Evolutionary conservation across 2,797 vertebrate species (phyloP), one percentile per base, ranked within the genome.

Genomic region (Phalloptychus januarius): DNA sequence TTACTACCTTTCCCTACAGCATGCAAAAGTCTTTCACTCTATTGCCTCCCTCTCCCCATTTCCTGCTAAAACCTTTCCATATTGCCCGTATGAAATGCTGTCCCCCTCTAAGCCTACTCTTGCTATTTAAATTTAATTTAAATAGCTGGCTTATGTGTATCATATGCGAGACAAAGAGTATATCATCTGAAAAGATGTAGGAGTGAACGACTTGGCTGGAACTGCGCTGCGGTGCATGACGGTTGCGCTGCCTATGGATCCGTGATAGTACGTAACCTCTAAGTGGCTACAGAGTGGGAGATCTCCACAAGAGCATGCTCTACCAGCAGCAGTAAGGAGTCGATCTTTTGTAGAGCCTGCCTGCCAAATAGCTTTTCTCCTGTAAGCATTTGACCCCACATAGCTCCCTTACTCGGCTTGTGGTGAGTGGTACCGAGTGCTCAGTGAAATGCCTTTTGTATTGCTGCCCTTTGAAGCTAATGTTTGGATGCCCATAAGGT

Each of bases 101-200:
- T 87, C 87, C 81, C 86, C 86, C 84, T 79, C 87, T 83, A 84
- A 87, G 13, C 89, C 79, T 89, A 85, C 78, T 76, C 38, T 74
- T 79, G 84, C 91, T 92, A 83, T 94, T 95, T 92, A 87, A 94
- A 93, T 91, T 92, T 92, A 86, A 58, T 94, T 89, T 86, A 93
- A 95, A 95, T 92, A 90, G 86, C 82, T 40, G 38, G 76, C 83
- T 77, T 72, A 58, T 45, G 56, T 67, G 77, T 78, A 79, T 80
- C 83, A 85, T 91, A 90, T 83, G 40, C 88, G 87, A 87, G 85
- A 83, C 79, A 85, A 85, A 87, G 93, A 91, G 90, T 92, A 89
- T 93, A 92, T 93, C 90, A 89, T 93, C 75, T 48, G 85, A 67
- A 77, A 83, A 89, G 74, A 78, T 76, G 81, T 71, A 56, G 70